Evolutionary conservation across 1,140 invertebrate species (phyloP).

Genomic region (Brachionus sp.): DNA sequence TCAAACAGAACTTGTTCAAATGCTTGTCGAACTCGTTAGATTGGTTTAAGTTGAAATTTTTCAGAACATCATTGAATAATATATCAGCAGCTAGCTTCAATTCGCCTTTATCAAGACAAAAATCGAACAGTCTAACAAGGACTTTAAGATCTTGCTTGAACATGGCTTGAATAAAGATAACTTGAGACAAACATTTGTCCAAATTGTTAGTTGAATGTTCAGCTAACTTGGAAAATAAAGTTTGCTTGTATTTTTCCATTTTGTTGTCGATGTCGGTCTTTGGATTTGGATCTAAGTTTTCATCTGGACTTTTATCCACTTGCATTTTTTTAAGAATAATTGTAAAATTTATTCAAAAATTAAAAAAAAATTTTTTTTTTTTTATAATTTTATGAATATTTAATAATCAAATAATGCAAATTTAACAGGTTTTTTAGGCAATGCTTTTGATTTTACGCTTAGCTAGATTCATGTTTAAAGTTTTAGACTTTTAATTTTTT

Average conservation of each 20-base stretch:
- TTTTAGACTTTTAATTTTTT: no score
- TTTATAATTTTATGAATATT: background rate
- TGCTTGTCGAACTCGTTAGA: background rate
- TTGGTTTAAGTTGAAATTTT: slow-evolving; percentile 30
- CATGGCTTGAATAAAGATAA: slow-evolving; percentile 15
- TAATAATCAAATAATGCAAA: background rate
- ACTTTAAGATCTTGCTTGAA: slow-evolving; percentile 19
- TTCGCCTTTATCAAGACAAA: background rate
- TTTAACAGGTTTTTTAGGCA: background rate
- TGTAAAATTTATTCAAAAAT: background rate
- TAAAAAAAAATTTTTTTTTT: background rate
- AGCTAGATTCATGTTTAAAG: no score
- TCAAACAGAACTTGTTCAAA: background rate
- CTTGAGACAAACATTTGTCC: slow-evolving; percentile 18
- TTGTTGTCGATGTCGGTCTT: background rate
- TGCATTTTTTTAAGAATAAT: background rate
- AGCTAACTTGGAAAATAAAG: background rate
- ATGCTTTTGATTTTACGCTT: background rate
- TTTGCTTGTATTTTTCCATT: slow-evolving; percentile 20
- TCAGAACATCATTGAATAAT: background rate
- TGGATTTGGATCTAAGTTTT: background rate
- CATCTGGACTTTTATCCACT: background rate
- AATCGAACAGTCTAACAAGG: background rate
- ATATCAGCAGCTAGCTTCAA: background rate
- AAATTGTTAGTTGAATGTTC: background rate